These are phyloP conservation scores for Vombatus ursinus DNA, from an alignment of 2,113 vertebrate genomes.

Conservation along the genomic window DNA sequence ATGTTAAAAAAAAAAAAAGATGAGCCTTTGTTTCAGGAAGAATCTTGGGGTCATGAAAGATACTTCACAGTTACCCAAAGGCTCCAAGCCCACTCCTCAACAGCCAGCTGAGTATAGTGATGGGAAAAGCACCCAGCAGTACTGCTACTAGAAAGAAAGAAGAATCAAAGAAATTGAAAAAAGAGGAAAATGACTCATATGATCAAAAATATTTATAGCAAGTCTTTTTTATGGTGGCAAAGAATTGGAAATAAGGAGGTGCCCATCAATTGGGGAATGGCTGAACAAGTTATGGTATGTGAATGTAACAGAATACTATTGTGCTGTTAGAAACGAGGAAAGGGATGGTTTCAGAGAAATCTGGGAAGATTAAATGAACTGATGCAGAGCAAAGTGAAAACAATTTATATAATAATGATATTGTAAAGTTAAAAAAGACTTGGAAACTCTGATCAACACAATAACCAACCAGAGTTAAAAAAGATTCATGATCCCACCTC, in stretches of 20 bases:
- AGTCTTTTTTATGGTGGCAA: background rate
- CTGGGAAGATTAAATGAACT: background rate
- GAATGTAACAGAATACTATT: background rate
- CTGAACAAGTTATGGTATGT: background rate
- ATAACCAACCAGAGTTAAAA: background rate
- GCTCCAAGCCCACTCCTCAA: background rate
- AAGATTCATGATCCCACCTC: background rate
- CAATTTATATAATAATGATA: background rate
- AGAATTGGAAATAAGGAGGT: background rate
- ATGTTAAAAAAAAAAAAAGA: background rate
- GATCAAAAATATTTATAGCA: background rate
- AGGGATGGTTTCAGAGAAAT: background rate
- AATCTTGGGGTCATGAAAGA: background rate
- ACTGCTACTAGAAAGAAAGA: background rate
- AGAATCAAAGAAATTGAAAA: background rate
- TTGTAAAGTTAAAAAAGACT: background rate
- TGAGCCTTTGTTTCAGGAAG: background rate
- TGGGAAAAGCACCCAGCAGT: background rate
- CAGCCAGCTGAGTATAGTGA: background rate
- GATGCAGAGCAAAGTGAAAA: background rate
- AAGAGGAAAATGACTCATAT: background rate
- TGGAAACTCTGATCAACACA: background rate
- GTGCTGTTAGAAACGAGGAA: background rate
- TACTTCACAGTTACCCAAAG: background rate
- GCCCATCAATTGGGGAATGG: background rate